Base-by-base conservation (phyloP, 2,797 vertebrate species). In the Onychomys arenicola region DNA sequence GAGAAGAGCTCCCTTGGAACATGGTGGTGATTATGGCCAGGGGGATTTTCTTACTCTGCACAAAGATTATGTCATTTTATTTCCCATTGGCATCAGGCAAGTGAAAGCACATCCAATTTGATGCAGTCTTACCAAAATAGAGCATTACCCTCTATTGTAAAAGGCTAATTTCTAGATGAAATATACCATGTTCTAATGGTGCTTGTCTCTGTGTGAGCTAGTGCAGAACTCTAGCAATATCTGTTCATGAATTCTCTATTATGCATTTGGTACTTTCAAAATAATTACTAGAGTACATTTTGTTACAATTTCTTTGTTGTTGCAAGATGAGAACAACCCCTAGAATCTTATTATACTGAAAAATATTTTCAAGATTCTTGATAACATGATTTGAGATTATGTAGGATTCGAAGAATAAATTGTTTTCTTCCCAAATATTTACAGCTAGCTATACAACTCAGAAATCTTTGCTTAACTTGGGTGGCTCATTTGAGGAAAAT, bases 361-460 rank as follows among this genome's bases (percentile, higher is more conserved):
- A 32, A 40, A 65, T 83, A 52, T 92, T 69, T 43, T 90, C 67
- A 43, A 19, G 57, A 81, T 91, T 89, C 12, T n/a, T 40, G 61
- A 71, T 9, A 82, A 57, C 17, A 67, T 71, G 52, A 34, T 77
- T 84, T 92, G 82, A 46, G 76, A 32, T 59, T 80, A 40, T 25
- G 16, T 63, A 40, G 61, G 59, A 85, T 93, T 93, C 94, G 75
- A 95, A 61, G 12, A 85, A 29, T 63, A 77, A 91, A 78, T 87
- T 88, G 8, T 61, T 96, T 97, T 94, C 90, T 92, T 94, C 34
- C 34, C 7, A 97, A 78, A 65, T 87, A 43, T 19, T 94, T 89
- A 59, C 75, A 97, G 61, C 49, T 49, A 93, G 43, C 63, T 85
- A 89, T 1, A 61, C 11, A 94, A 95, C 40, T 94, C 52, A 83